phyloP scores from a whole-genome alignment of 2,797 vertebrate genomes.

The Galago senegalensis region DNA sequence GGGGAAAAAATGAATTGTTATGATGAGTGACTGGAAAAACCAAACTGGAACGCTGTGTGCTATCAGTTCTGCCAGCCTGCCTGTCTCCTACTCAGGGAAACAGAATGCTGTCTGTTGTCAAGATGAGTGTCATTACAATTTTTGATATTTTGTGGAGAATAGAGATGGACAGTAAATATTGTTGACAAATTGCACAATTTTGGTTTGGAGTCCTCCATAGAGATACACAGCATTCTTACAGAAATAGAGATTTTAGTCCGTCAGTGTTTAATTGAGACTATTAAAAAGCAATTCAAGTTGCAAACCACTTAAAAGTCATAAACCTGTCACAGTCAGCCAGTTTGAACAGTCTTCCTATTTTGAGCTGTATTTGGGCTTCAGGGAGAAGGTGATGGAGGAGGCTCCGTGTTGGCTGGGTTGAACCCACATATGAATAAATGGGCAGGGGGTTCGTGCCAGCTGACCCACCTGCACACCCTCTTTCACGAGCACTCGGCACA shows the following conservation, averaged over 20 bases:
- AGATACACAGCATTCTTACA: neutral
- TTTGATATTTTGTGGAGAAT: neutral
- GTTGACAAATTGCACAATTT: neutral
- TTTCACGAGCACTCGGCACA: rapidly evolving
- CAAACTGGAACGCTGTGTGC: neutral
- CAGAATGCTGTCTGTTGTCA: neutral
- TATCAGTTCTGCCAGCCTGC: neutral
- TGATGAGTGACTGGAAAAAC: neutral
- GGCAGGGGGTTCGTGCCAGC: rapidly evolving
- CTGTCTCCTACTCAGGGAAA: constrained; percentile 1
- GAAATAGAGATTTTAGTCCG: constrained; percentile 1
- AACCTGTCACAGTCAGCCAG: rapidly evolving
- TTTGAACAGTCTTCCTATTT: neutral
- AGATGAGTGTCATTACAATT: neutral
- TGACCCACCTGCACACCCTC: neutral
- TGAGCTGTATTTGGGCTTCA: neutral
- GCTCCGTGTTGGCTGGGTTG: rapidly evolving
- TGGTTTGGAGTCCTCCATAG: constrained; percentile 27
- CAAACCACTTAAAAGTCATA: neutral
- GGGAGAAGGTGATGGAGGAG: neutral
- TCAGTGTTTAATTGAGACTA: constrained; percentile 18
- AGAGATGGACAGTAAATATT: neutral
- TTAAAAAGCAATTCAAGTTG: neutral
- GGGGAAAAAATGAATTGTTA: neutral
- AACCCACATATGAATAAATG: neutral